A percentile compares a stretch with the other conserved stretches of the same genome.
phyloP scores from a whole-genome alignment of 1,140 invertebrate species.

The Caenorhabditis remanei region DNA sequence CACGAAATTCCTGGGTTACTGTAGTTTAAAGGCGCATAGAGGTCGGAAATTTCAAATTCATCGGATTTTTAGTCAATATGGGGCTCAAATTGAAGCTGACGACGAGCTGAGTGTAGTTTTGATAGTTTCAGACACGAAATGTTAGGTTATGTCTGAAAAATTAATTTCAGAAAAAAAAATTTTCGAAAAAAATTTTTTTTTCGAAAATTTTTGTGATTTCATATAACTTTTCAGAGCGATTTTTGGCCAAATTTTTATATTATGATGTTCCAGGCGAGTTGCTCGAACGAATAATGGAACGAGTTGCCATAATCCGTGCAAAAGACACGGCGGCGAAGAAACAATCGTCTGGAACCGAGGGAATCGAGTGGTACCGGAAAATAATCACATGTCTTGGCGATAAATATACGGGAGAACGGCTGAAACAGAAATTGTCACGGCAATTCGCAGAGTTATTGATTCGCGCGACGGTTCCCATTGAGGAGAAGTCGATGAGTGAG shows the following conservation, averaged over 20 bases:
- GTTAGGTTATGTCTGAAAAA: no score
- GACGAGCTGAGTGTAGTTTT: no score
- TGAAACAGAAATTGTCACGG: conserved; percentile 64
- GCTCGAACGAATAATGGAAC: conserved; percentile 61
- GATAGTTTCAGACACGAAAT: no score
- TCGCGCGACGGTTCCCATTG: conserved; percentile 39
- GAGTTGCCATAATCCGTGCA: conserved; percentile 61
- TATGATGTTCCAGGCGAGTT: conserved; percentile 60
- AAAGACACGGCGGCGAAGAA: conserved; percentile 52
- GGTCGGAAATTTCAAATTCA: no score
- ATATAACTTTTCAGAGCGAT: no score
- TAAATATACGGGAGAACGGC: conserved; percentile 64
- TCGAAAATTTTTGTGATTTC: neutral
- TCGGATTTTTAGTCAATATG: no score
- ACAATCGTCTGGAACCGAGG: conserved; percentile 56
- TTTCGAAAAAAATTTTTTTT: no score
- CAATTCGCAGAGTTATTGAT: conserved; percentile 30
- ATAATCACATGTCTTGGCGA: conserved; percentile 67
- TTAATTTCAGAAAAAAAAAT: no score
- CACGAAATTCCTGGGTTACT: no score
- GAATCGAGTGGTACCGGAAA: conserved; percentile 67
- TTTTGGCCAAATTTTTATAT: neutral
- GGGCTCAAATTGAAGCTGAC: no score
- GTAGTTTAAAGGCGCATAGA: no score
- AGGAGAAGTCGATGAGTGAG: conserved; percentile 48